phyloP scores from a whole-genome alignment of 1,140 invertebrate species.

The Heterodera carotae region DNA sequence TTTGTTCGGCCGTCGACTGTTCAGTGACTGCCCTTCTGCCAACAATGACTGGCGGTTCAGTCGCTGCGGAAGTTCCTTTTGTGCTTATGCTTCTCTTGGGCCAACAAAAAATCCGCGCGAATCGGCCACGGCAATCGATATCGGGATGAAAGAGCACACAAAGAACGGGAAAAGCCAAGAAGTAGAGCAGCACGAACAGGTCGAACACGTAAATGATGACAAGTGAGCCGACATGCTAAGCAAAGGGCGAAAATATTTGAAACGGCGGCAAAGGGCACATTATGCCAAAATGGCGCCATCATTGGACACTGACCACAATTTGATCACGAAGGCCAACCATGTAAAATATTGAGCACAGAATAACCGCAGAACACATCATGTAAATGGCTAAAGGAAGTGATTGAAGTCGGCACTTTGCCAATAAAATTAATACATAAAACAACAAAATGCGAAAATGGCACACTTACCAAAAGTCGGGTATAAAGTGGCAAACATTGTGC shows the following conservation, averaged over 20 bases:
- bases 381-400: constrained; percentile 42
- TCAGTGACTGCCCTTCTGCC: too few relatives aligned
- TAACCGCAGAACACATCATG: constrained; percentile 41
- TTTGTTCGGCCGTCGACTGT: too few relatives aligned
- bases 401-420: not conserved
- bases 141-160: constrained; percentile 48
- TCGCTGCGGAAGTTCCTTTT: too few relatives aligned
- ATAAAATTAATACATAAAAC: too few relatives aligned
- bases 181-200: constrained; percentile 43
- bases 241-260: too few relatives aligned
- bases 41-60: not conserved
- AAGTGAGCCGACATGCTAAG: constrained; percentile 31
- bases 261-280: not conserved
- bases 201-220: constrained; percentile 52
- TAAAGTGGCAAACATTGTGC: constrained; percentile 50
- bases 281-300: not conserved
- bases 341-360: constrained; percentile 50
- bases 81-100: constrained; percentile 23
- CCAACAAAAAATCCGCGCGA: constrained; percentile 18
- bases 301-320: constrained; percentile 1
- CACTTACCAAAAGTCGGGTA: constrained; percentile 52
- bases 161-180: constrained; percentile 46
- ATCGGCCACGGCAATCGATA: constrained; percentile 37
- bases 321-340: constrained; percentile 50
- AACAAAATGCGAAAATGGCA: too few relatives aligned